These are phyloP conservation scores for Illadopsis cleaveri DNA, from an alignment of 2,113 vertebrate genomes.

Conservation along the genomic window DNA sequence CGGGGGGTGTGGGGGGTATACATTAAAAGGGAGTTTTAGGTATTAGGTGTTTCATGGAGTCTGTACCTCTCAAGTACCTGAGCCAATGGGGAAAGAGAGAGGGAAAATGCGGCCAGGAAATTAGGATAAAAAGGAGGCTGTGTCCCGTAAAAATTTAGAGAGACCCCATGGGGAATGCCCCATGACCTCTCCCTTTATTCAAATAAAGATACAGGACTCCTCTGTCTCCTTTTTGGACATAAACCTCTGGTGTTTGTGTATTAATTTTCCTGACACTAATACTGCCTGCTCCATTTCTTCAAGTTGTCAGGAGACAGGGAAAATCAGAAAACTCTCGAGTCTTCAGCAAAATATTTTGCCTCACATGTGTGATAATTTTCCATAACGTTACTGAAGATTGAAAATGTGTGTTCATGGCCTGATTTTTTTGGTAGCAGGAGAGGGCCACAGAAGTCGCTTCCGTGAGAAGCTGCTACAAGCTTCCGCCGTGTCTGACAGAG, in stretches of 20 bases:
- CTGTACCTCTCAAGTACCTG: not conserved
- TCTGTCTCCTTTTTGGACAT: not conserved
- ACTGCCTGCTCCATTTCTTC: no score
- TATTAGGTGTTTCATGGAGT: not conserved
- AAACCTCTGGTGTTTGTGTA: not conserved
- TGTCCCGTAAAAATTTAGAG: not conserved
- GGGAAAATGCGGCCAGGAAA: not conserved
- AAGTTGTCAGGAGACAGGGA: no score
- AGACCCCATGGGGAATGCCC: not conserved
- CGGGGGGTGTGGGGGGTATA: fast-evolving
- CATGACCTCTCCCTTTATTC: not conserved
- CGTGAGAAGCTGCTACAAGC: no score
- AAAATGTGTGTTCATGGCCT: no score
- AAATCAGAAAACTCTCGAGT: no score
- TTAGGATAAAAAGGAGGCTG: not conserved
- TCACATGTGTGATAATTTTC: no score
- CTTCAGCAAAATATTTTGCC: no score
- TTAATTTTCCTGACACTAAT: not conserved
- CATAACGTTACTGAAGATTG: no score
- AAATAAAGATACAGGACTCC: not conserved
- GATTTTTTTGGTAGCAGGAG: no score
- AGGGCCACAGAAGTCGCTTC: no score
- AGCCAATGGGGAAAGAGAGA: not conserved
- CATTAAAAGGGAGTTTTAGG: no score
- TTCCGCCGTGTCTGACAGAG: no score